Evolutionary conservation across 2,797 vertebrate genomes (phyloP), one percentile per base, ranked within the genome.

Genomic region (Rhynchotus rufescens): DNA sequence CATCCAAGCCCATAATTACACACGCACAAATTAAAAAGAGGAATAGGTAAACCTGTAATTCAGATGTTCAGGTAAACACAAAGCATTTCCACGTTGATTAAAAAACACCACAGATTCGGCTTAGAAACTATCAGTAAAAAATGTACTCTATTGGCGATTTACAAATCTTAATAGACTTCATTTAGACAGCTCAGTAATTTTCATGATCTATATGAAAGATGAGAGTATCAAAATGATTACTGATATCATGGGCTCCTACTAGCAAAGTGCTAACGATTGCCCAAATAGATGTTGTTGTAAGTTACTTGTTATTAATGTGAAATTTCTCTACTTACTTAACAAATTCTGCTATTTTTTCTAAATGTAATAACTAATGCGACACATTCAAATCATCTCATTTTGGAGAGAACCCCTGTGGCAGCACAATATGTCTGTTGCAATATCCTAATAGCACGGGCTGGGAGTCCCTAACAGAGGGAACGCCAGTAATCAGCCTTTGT

Each of bases 401-500:
- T 82, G n/a, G 92, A 93, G 81, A 89, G 80, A 94, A 95, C 86
- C 52, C 52, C 90, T 92, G 76, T 62, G 20, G 71, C 71, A 96
- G 91, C 78, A 84, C 94, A 96, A 96, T 91, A 47, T 83, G 91
- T 96, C 94, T 82, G 88, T 83, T 84, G 94, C 74, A 93, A 77
- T 95, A 95, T 97, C 66, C 69, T 90, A 93, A 84, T 71, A 67
- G 90, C 77, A 86, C 80, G 93, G 80, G 92, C 90, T 93, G 81
- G 92, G 96, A 97, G 95, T 94, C 81, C 89, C 86, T 12, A 64
- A 73, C 96, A 77, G 74, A 93, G 54, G 89, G 94, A 97, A 97
- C 97, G 96, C 96, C 88, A 95, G 95, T 96, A 95, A 97, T 97
- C 95, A 97, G 92, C 68, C 84, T 83, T 80, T 87, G 51, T 51